Base-by-base conservation (phyloP, 2,113 vertebrate species). In the Chaetodon trifascialis region DNA sequence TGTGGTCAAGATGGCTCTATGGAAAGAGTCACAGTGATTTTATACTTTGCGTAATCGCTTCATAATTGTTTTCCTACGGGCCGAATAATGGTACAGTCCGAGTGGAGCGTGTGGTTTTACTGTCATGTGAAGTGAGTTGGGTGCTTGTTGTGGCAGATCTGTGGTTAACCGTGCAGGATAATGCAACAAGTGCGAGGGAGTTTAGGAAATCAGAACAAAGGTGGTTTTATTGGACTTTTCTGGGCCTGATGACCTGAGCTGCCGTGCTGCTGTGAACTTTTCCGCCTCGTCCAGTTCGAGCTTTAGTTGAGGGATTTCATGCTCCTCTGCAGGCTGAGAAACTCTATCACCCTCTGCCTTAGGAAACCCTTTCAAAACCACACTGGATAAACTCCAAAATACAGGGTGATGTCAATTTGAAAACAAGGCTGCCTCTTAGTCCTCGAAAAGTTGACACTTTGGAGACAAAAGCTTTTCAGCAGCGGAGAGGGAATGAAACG, bases 281-380 rank as follows among this genome's bases (percentile, higher is more conserved):
- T 54, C 55, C 65, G 79, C 62, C 17, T 77, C 19, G 67, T 75
- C n/a, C 17, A 11, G 44, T 60, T 73, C 21, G 16, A 58, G 62
- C 46, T 69, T 74, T 19, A 42, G 71, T 55, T 38, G 40, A 54
- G 47, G 40, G 58, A 46, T 70, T 66, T 80, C 46, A 62, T 36
- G 75, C 82, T 80, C 47, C 51, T 70, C 0, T 60, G 46, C 56
- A 63, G 73, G 11, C 52, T 54, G 63, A 73, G 47, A 82, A 83
- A 86, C 62, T 76, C 63, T 68, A 78, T 77, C 68, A 40, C 25
- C 47, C 55, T 47, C 25, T 3, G 71, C 25, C 40, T 73, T 1
- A 68, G 60, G 75, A 73, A 88, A 63, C 62, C 1, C 21, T 80
- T 73, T 73, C 40, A 70, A 83, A 82, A 38, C 56, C 21, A 47